Base-by-base conservation (phyloP, 2,113 vertebrate genomes). In the Lipophrys pholis region DNA sequence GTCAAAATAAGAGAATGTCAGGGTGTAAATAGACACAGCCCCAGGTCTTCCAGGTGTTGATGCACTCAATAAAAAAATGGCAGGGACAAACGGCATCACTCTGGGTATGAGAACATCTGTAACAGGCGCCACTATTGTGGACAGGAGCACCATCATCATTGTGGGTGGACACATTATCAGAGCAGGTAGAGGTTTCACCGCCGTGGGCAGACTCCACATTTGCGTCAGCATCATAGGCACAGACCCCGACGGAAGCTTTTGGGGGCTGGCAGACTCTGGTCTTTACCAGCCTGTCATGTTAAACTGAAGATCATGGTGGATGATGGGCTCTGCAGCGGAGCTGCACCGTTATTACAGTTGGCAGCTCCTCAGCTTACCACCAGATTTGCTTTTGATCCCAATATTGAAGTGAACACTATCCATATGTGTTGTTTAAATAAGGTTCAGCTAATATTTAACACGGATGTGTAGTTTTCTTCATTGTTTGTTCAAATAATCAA, bases 31-130 rank as follows among this genome's bases (percentile, higher is more conserved):
- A 54, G 16, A 48, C 63, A 17, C 11, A 9, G 21, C 21, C 1
- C 21, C 55, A 7, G 21, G 21, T 68, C 9, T 68, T 30, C 6
- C 56, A 38, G 74, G 57, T 61, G 75, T 49, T 55, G 56, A 68
- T 38, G n/a, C 59, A 6, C 42, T 1, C 16, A 14, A 38, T 42
- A 10, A 7, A 30, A 30, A 2, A 43, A 21, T 60, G 12, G 7
- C 65, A 48, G 46, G 64, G 38, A 49, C 7, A 65, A 21, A 56
- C 43, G 36, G 9, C 21, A 30, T 30, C 21, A 30, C 21, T 30
- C 21, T 30, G 21, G 21, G 21, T 30, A 15, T 52, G 40, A 10
- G 53, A 61, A 65, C 38, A 67, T 51, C 53, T 43, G 30, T 54
- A 30, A 14, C 11, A 39, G 15, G 56, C 42, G 15, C 38, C 39